Evolutionary conservation across 1,140 invertebrate species (phyloP), one percentile per base, ranked within the genome.

Genomic region (Epicauta chinensis): DNA sequence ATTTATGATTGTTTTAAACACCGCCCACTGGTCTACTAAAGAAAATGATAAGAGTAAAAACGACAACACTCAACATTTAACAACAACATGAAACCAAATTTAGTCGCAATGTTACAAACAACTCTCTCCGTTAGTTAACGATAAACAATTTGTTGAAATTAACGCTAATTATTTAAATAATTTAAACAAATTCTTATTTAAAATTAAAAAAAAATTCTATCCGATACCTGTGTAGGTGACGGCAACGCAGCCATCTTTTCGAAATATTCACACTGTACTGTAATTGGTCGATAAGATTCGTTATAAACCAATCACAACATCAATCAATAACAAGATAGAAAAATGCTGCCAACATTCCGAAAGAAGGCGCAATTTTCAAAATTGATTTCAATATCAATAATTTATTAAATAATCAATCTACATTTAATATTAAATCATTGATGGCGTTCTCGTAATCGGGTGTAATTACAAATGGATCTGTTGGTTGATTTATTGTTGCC

Each of bases 201-300:
- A 29, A 38, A 23, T 38, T 12, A 17, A 31, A 39, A 14, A 5
- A 31, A 47, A 47, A 47, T 47, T 17, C 7, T 35, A 46, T 61
- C 41, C 42, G 67, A 7, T 80, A 82, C 80, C 78, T 81, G 79
- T 67, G 79, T 81, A 70, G 80, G 80, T 73, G 80, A 81, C 71
- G 79, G 81, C 77, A 82, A 75, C 66, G 79, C 75, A 76, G 81
- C 81, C 81, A 82, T 82, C 75, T 81, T 81, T 67, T 66, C 64
- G 61, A 67, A 23, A 68, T 62, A 67, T 65, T 50, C 44, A 53
- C 44, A 55, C 49, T 59, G 56, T 40, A 41, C 44, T 58, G 54
- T 62, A 51, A 68, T 69, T 70, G 63, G 68, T 61, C 53, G 45
- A 39, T 53, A 35, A 36, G 9, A 16, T 44, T 56, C 51, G 47